Base-by-base conservation (phyloP, 1,140 invertebrate species). In the Dreissena rostriformis region DNA sequence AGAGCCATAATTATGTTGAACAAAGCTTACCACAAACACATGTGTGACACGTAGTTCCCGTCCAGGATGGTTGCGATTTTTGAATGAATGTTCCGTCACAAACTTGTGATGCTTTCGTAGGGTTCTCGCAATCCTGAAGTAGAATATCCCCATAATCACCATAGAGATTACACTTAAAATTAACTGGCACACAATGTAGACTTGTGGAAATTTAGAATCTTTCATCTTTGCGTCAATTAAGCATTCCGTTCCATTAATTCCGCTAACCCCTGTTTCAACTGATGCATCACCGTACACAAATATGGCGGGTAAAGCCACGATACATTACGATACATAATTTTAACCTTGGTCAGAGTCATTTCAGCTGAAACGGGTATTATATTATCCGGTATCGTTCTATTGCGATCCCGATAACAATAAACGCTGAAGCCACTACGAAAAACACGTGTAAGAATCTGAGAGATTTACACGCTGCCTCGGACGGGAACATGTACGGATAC, bases 1-100 rank as follows among this genome's bases (percentile, higher is more conserved):
- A 90, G 71, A 7, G 82, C 83, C 52, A 90, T 65, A 68, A n/a
- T n/a, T 86, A 80, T 57, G 88, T n/a, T n/a, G 88, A 24, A 88
- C 51, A 55, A 87, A 90, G 15, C 86, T 84, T 17, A 90, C 17
- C 19, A 90, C 65, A 78, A 85, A 90, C 4, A 88, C 86, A 19
- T 85, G 68, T 0, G 81, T 90, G 51, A 90, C 87, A 0, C 68
- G 55, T 12, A 73, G 39, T n/a, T 65, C 74, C 12, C 70, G 77
- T 49, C 77, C 77, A 11, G 4, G 29, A 29, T 61, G 39, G 22
- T n/a, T 68, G 39, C 39, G 39, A 39, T 5, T 39, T 39, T 8
- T 39, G 39, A 39, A 39, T 39, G 39, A 39, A 39, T 39, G 39
- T 39, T 39, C 39, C 2, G 4, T 2, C 8, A 39, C 39, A 39